Conservation (phyloP, 2,113 vertebrate genomes). For the Rissa tridactyla region DNA sequence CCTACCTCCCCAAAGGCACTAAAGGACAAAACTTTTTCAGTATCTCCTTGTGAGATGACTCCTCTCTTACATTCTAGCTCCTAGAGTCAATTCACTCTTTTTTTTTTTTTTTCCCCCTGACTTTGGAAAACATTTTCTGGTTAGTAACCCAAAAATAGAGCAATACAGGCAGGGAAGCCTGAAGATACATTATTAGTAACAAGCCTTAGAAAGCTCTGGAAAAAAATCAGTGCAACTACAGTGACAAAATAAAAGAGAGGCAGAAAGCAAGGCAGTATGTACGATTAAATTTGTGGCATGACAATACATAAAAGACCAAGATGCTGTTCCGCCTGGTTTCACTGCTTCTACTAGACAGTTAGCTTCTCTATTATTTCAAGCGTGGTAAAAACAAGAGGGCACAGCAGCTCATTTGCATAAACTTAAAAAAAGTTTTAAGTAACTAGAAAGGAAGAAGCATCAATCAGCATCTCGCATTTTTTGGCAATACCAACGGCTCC, state of each 20-base stretch:
- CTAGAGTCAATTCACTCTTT: not conserved
- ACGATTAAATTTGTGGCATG: not conserved
- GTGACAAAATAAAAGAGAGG: not conserved
- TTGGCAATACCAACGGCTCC: not conserved
- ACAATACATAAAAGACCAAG: not conserved
- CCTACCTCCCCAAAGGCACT: not conserved
- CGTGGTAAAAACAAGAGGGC: not conserved
- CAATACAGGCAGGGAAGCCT: not conserved
- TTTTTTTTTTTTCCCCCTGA: not conserved
- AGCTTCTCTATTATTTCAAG: not conserved
- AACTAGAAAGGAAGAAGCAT: not conserved
- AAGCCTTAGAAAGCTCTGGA: not conserved
- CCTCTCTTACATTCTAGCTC: not conserved
- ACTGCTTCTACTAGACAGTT: not conserved
- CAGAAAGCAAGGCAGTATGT: not conserved
- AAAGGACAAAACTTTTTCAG: not conserved
- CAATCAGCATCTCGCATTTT: not conserved
- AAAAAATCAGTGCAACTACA: not conserved
- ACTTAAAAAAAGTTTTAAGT: not conserved
- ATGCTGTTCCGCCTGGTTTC: not conserved
- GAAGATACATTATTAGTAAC: not conserved
- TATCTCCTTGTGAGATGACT: not conserved
- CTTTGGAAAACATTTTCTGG: not conserved
- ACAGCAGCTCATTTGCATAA: not conserved
- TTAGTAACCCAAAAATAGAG: not conserved